A percentile compares a stretch with the other conserved stretches of the same genome.
Conservation (phyloP, 2,797 vertebrate genomes). For the Pangasius larnaudii region DNA sequence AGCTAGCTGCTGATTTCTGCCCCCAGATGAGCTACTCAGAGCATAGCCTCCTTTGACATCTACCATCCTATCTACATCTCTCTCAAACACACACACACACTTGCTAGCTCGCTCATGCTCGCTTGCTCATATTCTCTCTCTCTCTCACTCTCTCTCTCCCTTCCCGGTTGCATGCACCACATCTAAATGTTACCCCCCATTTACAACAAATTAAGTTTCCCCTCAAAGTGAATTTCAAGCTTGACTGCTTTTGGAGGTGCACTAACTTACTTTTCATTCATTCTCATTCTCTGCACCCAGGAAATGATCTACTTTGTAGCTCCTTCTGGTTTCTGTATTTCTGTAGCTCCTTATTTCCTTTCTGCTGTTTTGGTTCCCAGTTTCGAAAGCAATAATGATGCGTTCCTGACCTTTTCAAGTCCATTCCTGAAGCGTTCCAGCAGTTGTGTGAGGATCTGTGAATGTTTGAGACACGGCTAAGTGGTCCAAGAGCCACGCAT, state of each 20-base stretch:
- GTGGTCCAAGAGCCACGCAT: slow-evolving; percentile 20
- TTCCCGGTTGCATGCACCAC: slow-evolving; percentile 63
- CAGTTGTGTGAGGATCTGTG: slow-evolving; percentile 31
- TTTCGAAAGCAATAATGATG: slow-evolving; percentile 94
- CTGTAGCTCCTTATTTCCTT: slow-evolving; percentile 38
- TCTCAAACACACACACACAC: not conserved
- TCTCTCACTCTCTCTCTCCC: slow-evolving; percentile 9
- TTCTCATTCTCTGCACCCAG: slow-evolving; percentile 85
- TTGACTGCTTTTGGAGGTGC: slow-evolving; percentile 88
- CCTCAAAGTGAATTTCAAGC: slow-evolving; percentile 99
- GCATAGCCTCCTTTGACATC: slow-evolving; percentile 74
- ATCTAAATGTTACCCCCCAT: slow-evolving; percentile 94
- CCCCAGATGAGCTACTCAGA: slow-evolving; percentile 78
- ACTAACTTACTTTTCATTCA: slow-evolving; percentile 96
- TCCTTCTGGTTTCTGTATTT: slow-evolving; percentile 66
- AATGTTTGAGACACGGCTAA: slow-evolving; percentile 34
- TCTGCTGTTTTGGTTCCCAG: slow-evolving; percentile 68
- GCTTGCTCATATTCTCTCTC: not conserved
- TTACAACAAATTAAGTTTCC: slow-evolving; percentile 98
- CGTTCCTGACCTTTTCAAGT: slow-evolving; percentile 64
- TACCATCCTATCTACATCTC: slow-evolving; percentile 41
- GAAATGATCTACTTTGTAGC: slow-evolving; percentile 93
- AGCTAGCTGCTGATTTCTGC: slow-evolving; percentile 74
- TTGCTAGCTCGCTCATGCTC: not conserved
- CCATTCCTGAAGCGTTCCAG: not conserved